Percentiles rank a stretch among this genome's conserved stretches.
These are phyloP conservation scores for Synanthedon tipuliformis DNA, from an alignment of 2,888 invertebrate species.

Conservation along the genomic window DNA sequence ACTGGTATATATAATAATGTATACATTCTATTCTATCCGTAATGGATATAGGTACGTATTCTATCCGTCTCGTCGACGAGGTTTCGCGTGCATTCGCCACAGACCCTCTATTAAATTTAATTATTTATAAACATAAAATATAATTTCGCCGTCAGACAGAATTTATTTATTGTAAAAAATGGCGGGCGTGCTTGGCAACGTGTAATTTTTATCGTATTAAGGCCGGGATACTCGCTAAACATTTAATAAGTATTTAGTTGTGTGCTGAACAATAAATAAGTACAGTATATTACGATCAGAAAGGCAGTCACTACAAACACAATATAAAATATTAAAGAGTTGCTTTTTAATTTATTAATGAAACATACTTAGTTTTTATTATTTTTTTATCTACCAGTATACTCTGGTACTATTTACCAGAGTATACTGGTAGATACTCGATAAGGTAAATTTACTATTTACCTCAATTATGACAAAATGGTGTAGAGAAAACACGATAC, in stretches of 20 bases:
- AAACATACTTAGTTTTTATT: no score
- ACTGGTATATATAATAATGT: no score
- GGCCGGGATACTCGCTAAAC: constrained; percentile 21
- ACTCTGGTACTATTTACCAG: no score
- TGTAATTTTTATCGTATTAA: constrained; percentile 41
- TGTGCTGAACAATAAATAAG: constrained; percentile 6
- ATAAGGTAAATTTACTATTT: no score
- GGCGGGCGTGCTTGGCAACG: constrained; percentile 18
- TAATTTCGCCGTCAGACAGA: constrained; percentile 37
- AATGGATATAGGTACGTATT: no score
- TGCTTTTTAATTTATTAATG: no score
- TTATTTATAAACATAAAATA: constrained; percentile 51
- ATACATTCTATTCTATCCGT: no score
- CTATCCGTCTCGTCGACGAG: no score
- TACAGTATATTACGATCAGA: neutral
- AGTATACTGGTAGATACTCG: no score
- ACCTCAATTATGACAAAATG: no score
- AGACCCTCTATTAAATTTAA: constrained; percentile 36
- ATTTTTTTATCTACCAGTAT: no score
- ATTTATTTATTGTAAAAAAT: constrained; percentile 36
- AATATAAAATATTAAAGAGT: neutral
- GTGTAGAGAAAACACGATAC: no score
- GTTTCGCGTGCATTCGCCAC: neutral
- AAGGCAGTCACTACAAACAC: neutral
- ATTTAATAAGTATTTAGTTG: constrained; percentile 23